Conservation (phyloP, 2,113 vertebrate species). For the Conger conger region DNA sequence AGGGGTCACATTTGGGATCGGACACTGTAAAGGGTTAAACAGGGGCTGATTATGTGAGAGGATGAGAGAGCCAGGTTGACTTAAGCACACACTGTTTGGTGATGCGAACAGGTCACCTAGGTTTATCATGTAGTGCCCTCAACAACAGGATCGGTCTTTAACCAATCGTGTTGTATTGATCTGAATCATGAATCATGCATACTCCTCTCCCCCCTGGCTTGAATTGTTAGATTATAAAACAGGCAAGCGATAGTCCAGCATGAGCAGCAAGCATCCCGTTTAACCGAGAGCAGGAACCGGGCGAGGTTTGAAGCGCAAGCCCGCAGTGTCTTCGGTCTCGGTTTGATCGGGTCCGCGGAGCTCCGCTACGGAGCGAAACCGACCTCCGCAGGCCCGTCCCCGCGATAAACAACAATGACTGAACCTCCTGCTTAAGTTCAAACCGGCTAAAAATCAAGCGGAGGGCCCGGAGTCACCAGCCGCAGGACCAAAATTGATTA, state of each 20-base stretch:
- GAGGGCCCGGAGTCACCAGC: not conserved
- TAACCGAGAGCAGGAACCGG: not conserved
- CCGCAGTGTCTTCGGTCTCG: not conserved
- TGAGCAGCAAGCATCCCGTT: not conserved
- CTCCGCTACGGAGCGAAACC: not conserved
- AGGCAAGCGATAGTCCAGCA: not conserved
- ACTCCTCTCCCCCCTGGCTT: not conserved
- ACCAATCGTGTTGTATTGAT: not conserved
- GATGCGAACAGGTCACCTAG: not conserved
- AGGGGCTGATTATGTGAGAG: too few relatives aligned
- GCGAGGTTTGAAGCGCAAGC: not conserved
- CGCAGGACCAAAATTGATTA: not conserved
- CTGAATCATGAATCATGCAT: not conserved
- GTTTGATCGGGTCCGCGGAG: not conserved
- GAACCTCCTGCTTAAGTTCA: not conserved
- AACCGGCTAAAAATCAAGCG: not conserved
- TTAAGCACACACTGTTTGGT: too few relatives aligned
- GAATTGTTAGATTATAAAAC: not conserved
- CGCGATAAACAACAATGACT: not conserved
- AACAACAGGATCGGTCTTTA: not conserved
- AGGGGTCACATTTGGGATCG: too few relatives aligned
- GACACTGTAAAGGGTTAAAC: too few relatives aligned
- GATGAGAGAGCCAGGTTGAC: too few relatives aligned
- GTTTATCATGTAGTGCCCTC: not conserved
- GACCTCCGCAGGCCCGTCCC: not conserved